Evolutionary conservation across 2,888 invertebrate species (phyloP), one percentile per base, ranked within the genome.

Genomic region (Cryptus viduatorius): DNA sequence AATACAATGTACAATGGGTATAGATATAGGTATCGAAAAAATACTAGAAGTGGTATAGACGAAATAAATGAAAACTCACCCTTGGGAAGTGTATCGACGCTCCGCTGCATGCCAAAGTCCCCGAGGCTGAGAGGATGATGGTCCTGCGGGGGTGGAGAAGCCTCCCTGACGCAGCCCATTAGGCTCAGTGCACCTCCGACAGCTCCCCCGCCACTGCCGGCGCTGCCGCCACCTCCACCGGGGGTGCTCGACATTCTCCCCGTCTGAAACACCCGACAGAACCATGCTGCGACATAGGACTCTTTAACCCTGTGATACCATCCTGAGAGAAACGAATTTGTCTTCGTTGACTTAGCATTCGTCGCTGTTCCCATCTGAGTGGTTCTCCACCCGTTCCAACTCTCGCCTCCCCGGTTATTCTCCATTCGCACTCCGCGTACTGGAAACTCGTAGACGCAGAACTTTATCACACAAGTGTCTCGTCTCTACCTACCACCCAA

Each of bases 81-180:
- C 91, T 93, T 93, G 8, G 93, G 93, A 80, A 92, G 87, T 37
- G 90, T 90, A 71, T 93, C 93, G 84, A 90, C 88, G 86, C 87
- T 90, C 79, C 89, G 90, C 68, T 91, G 90, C 61, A 87, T 86
- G 53, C 90, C 86, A 77, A 89, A 90, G 59, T 92, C 92, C 14
- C 89, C 89, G 44, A 90, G 86, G 79, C 90, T 88, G 4, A 90
- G 86, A 19, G 89, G 93, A 94, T 95, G 94, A 94, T 95, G 92
- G 79, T 92, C 92, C 86, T 95, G 95, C 91, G 95, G 95, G 67
- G 93, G 93, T 90, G 96, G 96, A 82, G 95, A 95, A 37, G 95
- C 95, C 89, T 95, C 95, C 68, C 95, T 94, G 83, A 95, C 95
- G 91, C 95, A 95, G 78, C 95, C 96, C 96, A 96, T 96, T 92